Base-by-base conservation (phyloP, 2,113 vertebrate genomes). In the Acrocephalus arundinaceus region DNA sequence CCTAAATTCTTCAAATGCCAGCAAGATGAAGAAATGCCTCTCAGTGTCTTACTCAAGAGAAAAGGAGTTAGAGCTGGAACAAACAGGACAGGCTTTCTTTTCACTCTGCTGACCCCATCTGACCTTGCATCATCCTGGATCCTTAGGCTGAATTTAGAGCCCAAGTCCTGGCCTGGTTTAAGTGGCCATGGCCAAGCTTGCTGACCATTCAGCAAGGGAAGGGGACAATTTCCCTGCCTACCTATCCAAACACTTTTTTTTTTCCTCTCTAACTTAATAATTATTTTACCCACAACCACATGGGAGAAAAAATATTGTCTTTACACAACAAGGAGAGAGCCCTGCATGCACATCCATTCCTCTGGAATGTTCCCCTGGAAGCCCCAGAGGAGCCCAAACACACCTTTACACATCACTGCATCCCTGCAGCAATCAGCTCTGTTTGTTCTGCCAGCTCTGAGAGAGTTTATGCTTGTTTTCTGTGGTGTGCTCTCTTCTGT, bases 231-330 rank as follows among this genome's bases (percentile, higher is more conserved):
- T 27, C 62, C 28, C 52, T 59, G 9, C 31, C 28, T n/a, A 4
- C 7, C 51, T 59, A 59, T 10, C 68, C 25, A 37, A 66, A 46
- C 28, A 51, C 4, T 2, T 3, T 1, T 10, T 48, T n/a, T 49
- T 55, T 57, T 24, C 31, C 23, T 37, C 17, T 4, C 25, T 76
- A 52, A 24, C 58, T 58, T 76, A 61, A 52, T 33, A 33, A 41
- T 37, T 74, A 31, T 65, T 79, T 76, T 54, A 88, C 12, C 15
- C 25, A 88, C 28, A 49, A 46, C 6, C 15, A 54, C 11, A 0
- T 10, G 4, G 5, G 3, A 1, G 2, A 20, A 33, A 70, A 33
- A 45, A 17, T 2, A 31, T 1, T 15, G 2, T 24, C 16, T 83
- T 58, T 31, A 14, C 3, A 6, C 4, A 13, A 22, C 15, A 71